Percentiles rank a stretch among this genome's conserved stretches.
These are phyloP conservation scores for Coremacera marginata DNA, from an alignment of 2,888 invertebrate genomes.

Conservation along the genomic window DNA sequence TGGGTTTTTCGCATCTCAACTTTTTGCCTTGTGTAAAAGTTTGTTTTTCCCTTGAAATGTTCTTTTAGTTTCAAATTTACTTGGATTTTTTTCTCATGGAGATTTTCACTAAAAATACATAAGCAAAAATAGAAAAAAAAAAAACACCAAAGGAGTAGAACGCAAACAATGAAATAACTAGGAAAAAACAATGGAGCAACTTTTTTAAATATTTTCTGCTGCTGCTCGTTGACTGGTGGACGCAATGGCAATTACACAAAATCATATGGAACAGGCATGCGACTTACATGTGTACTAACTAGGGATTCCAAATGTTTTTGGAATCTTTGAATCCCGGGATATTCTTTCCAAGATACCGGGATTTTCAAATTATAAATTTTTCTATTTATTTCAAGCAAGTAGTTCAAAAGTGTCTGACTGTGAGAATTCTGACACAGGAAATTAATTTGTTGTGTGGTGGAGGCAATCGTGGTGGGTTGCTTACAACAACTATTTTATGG, in stretches of 20 bases:
- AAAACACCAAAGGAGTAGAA: not conserved
- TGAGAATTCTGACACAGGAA: too few species aligned
- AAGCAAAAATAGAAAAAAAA: slow-evolving; percentile 8
- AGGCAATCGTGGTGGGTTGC: too few species aligned
- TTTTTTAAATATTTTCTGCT: slow-evolving; percentile 24
- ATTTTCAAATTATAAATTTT: too few species aligned
- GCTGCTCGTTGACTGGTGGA: slow-evolving; percentile 15
- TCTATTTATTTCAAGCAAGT: too few species aligned
- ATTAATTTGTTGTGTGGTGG: too few species aligned
- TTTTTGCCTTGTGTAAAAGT: slow-evolving; percentile 36
- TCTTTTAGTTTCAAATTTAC: slow-evolving; percentile 38
- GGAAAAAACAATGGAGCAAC: slow-evolving; percentile 38
- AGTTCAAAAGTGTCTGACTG: too few species aligned
- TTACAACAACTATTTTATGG: too few species aligned
- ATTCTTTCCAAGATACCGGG: too few species aligned
- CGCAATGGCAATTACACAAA: slow-evolving; percentile 37
- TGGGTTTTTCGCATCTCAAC: slow-evolving; percentile 21
- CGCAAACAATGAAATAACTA: not conserved
- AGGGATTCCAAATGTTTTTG: too few species aligned
- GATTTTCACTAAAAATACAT: slow-evolving; percentile 5
- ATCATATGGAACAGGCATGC: slow-evolving; percentile 29
- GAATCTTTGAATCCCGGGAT: too few species aligned
- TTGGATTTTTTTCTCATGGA: slow-evolving; percentile 25
- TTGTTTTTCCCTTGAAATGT: slow-evolving; percentile 40
- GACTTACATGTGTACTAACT: not conserved